These are phyloP conservation scores for Tyrannus savana DNA, from an alignment of 2,113 vertebrate genomes.

Conservation along the genomic window DNA sequence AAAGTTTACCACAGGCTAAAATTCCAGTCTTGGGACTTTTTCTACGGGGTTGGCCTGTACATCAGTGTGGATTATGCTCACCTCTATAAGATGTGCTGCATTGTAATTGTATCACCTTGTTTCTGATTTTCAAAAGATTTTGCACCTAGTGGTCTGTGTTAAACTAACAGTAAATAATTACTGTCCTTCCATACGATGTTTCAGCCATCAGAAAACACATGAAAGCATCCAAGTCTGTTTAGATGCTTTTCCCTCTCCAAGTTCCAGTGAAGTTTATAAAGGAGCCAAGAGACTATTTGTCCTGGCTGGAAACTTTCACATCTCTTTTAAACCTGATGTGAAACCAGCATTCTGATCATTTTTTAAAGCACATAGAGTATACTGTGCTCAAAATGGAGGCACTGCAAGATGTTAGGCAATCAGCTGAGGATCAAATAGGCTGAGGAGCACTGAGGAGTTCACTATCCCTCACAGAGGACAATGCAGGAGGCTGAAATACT, in stretches of 20 bases:
- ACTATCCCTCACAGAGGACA: not conserved
- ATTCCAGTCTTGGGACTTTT: not conserved
- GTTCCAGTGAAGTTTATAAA: not conserved
- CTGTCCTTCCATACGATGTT: not conserved
- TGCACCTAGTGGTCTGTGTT: not conserved
- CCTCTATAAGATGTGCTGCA: not conserved
- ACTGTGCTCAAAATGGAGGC: not conserved
- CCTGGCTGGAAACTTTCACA: not conserved
- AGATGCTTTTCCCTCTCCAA: not conserved
- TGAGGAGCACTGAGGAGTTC: not conserved
- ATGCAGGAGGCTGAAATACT: not conserved
- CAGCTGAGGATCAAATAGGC: rapidly evolving
- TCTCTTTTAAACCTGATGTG: not conserved
- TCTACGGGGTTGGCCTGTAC: not conserved
- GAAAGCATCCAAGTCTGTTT: not conserved
- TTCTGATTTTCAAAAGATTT: not conserved
- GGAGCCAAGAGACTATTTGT: not conserved
- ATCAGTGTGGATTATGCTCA: not conserved
- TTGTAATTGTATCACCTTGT: not conserved
- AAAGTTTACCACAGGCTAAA: not conserved
- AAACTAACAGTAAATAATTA: not conserved
- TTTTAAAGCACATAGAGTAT: not conserved
- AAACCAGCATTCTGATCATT: not conserved
- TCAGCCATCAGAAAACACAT: not conserved
- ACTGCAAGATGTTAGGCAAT: not conserved